Conservation (phyloP, 2,113 vertebrate species). For the Triplophysa tibetana region DNA sequence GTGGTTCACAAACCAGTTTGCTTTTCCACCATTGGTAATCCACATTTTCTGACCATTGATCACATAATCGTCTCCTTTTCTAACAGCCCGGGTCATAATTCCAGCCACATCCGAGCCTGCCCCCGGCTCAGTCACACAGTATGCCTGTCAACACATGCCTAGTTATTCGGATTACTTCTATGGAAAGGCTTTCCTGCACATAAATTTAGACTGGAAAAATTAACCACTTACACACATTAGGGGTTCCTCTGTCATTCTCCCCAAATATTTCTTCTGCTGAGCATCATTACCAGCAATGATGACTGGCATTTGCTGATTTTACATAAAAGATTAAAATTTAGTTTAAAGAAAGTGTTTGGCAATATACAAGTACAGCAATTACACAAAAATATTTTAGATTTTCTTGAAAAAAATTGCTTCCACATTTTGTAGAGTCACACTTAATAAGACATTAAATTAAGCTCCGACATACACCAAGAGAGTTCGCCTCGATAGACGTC, state of each 20-base stretch:
- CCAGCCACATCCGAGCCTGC: no score
- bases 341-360: no score
- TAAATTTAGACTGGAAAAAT: background rate
- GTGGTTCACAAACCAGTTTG: no score
- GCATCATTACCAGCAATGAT: slow-evolving; percentile 85
- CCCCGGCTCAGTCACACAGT: slow-evolving; percentile 80
- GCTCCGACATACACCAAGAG: slow-evolving; percentile 82
- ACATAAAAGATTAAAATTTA: slow-evolving; percentile 38
- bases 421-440: no score
- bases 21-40: no score
- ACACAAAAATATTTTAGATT: slow-evolving; percentile 12
- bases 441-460: background rate
- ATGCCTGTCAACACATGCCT: slow-evolving; percentile 76
- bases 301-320: slow-evolving; percentile 87
- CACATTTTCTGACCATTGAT: no score
- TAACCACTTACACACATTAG: slow-evolving; percentile 88
- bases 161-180: no score
- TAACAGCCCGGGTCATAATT: no score
- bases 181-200: background rate
- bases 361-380: no score
- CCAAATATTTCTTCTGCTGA: slow-evolving; percentile 90
- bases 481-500: slow-evolving; percentile 74
- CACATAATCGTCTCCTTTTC: no score
- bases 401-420: no score
- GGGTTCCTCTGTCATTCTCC: slow-evolving; percentile 86